Evolutionary conservation across 2,888 invertebrate species (phyloP), one percentile per base, ranked within the genome.

Genomic region (Ophonus ardosiacus): DNA sequence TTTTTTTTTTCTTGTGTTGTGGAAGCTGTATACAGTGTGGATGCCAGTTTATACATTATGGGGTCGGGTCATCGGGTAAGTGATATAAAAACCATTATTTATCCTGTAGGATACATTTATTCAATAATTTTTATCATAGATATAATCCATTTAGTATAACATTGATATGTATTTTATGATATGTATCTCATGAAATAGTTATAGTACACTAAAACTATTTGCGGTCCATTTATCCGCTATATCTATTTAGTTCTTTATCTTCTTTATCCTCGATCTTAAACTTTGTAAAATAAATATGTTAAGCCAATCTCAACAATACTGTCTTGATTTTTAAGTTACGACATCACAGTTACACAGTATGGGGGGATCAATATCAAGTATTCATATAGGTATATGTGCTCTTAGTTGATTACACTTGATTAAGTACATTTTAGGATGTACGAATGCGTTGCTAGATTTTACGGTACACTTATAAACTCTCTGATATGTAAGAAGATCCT

Each of bases 151-250:
- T 80, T 85, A 85, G 51, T 85, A 85, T 85, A 85, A 85, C 80
- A 85, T 85, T 85, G 84, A 84, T 84, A 84, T 84, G 84, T 84
- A 84, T 84, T 82, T 84, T 84, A 84, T 84, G 84, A 84, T 84
- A 84, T 84, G 84, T 84, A 78, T 84, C 78, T 84, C 84, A 78
- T 78, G 76, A 78, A 84, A 84, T 78, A 78, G 78, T 78, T 78
- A 84, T 84, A 84, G 78, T 84, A 78, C 74, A 74, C 82, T 82
- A 82, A 81, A 82, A 61, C 80, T 80, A 80, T 74, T 68, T 82
- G 82, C 84, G 65, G 83, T 24, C 71, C 40, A 83, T 51, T 40
- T 56, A 74, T 18, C 74, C 83, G 83, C 83, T 56, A 59, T 83
- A 68, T 65, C 31, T 68, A 56, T 71, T 56, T 56, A 68, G 13